Conservation (phyloP, 2,113 vertebrate species). For the Asarcornis scutulata region DNA sequence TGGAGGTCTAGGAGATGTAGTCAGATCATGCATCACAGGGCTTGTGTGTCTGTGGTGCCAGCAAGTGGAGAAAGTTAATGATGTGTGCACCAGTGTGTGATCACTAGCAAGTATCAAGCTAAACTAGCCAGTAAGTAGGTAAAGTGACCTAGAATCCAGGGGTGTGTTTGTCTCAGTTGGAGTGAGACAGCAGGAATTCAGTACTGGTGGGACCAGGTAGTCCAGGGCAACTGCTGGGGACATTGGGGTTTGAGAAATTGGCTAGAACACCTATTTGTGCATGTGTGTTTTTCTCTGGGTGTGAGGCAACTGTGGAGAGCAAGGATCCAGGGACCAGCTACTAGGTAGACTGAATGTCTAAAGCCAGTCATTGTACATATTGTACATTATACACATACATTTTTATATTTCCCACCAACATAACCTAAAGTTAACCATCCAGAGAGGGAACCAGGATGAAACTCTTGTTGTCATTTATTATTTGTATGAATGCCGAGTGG, state of each 20-base stretch:
- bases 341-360: neutral
- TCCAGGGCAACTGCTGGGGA: neutral
- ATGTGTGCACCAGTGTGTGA: neutral
- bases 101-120: neutral
- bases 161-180: accelerated
- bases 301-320: neutral
- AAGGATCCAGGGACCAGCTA: neutral
- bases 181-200: neutral
- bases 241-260: neutral
- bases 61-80: neutral
- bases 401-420: neutral
- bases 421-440: neutral
- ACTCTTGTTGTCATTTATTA: neutral
- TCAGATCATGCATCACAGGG: accelerated
- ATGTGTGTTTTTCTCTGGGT: accelerated
- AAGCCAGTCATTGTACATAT: neutral
- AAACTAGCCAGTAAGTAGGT: neutral
- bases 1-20: neutral
- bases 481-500: neutral
- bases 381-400: neutral
- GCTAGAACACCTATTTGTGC: neutral
- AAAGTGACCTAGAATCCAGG: neutral
- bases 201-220: neutral
- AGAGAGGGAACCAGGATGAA: neutral
- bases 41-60: neutral